Conservation (phyloP, 2,113 vertebrate species). For the Tragelaphus buxtoni region DNA sequence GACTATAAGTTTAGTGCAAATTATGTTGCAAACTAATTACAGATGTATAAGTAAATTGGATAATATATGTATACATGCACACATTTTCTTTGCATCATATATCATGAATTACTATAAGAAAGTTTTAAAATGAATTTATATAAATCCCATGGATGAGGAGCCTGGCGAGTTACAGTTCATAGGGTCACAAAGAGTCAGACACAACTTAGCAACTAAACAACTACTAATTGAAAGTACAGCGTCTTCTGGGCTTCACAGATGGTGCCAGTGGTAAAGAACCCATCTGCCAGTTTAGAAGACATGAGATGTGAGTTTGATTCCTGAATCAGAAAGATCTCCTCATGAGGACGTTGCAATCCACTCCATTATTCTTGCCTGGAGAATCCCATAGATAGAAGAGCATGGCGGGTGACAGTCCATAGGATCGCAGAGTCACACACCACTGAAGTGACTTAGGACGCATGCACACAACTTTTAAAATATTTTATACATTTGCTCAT, state of each 20-base stretch:
- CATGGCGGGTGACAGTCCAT: neutral
- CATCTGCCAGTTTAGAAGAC: neutral
- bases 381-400: neutral
- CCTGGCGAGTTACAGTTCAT: neutral
- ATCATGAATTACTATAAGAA: neutral
- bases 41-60: neutral
- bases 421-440: neutral
- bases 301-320: neutral
- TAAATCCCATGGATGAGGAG: neutral
- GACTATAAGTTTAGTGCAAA: neutral
- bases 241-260: neutral
- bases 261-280: neutral
- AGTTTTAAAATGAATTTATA: neutral
- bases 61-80: neutral
- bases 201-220: neutral
- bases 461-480: neutral
- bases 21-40: neutral
- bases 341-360: rapidly evolving
- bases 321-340: neutral
- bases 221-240: neutral
- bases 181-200: neutral
- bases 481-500: neutral
- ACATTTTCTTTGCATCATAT: neutral
- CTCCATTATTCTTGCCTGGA: neutral
- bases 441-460: neutral